Evolutionary conservation across 1,140 invertebrate species (phyloP), one percentile per base, ranked within the genome.

Genomic region (Zaprionus gabonicus): DNA sequence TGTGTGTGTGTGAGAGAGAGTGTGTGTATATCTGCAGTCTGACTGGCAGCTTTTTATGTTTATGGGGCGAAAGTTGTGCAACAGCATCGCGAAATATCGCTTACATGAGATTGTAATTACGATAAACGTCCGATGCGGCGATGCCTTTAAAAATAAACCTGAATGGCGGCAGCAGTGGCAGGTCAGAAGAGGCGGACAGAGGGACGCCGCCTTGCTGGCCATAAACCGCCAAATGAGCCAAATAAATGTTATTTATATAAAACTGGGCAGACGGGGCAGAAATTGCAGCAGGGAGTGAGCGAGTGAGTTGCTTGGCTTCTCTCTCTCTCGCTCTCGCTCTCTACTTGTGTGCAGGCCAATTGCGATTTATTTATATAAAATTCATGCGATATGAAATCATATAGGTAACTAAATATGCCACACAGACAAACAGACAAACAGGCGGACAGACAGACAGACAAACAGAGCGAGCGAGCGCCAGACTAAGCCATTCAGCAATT

Each of bases 31-130:
- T 75, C 70, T 75, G 59, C 51, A 64, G 69, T 27, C 51, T 25
- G 69, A 28, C 58, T 62, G 67, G 57, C 67, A 60, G 59, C 51
- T 65, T 78, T 78, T 73, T 80, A 73, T 81, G 76, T 86, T 82
- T 86, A 80, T 87, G 83, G 75, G 72, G 78, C 66, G 67, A 76
- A 86, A 71, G 84, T 88, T 88, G 84, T 88, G 84, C 85, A 86
- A 86, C 83, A 86, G 84, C 84, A 88, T 87, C 84, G 84, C 74
- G 71, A 78, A 84, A 81, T 46, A 46, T 88, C 84, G 84, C 85
- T 87, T 87, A 87, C 83, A 87, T 87, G 83, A 87, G 85, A 88
- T 88, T 88, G 84, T 88, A 88, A 88, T 88, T 88, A 88, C 84
- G 84, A 88, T 88, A 88, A 90, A 82, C 68, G 77, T 67, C 28